These are phyloP conservation scores for Zygogramma bicolorata DNA, from an alignment of 2,888 invertebrate genomes.

Conservation along the genomic window DNA sequence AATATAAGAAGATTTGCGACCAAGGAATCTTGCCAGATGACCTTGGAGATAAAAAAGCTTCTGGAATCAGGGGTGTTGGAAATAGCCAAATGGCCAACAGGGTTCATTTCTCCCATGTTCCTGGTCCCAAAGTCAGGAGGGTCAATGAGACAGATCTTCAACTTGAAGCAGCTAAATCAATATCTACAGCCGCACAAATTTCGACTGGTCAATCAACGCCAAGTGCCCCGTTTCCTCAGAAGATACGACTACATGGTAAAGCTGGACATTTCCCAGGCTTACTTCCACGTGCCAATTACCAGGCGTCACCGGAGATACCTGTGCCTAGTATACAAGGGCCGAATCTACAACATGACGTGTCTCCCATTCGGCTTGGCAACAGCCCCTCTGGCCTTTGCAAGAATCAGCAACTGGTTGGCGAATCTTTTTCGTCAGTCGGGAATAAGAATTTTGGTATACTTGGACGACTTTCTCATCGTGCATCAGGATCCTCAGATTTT, in stretches of 20 bases:
- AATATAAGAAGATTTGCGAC: neutral
- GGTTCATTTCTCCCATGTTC: neutral
- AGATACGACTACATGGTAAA: neutral
- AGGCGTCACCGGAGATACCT: neutral
- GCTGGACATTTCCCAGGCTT: neutral
- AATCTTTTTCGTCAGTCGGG: neutral
- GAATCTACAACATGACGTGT: neutral
- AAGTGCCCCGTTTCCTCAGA: neutral
- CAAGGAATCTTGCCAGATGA: neutral
- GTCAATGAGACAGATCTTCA: neutral
- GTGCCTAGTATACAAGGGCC: neutral
- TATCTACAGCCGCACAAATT: neutral
- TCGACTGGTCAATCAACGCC: conserved; percentile 7
- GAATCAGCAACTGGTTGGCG: conserved; percentile 7
- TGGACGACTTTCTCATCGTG: neutral
- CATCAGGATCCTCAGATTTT: neutral
- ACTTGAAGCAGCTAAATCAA: neutral
- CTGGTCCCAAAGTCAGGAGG: too few species aligned
- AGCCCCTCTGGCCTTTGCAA: neutral
- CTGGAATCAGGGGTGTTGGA: too few species aligned
- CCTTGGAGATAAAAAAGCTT: neutral
- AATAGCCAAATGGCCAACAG: too few species aligned
- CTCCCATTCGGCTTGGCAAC: neutral
- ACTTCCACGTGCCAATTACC: neutral
- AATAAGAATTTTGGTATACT: neutral